These are phyloP conservation scores for Dromococcyx pavoninus DNA, from an alignment of 2,797 vertebrate genomes.

Conservation along the genomic window DNA sequence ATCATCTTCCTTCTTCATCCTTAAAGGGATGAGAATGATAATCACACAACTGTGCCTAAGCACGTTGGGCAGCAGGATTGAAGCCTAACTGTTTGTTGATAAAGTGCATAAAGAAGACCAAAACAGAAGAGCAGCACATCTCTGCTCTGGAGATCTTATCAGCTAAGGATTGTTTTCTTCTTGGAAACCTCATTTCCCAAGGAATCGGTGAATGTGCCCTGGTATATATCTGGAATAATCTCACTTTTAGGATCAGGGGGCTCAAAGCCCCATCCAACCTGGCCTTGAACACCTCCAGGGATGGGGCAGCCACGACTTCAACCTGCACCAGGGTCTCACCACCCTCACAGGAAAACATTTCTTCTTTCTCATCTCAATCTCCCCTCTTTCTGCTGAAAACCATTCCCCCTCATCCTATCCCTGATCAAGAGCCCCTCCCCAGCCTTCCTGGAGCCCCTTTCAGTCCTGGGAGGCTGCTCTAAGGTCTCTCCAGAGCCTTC, in stretches of 20 bases:
- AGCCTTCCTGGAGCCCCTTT: too few relatives aligned
- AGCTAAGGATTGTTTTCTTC: not conserved
- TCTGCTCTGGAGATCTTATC: not conserved
- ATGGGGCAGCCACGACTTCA: too few relatives aligned
- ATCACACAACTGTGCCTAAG: not conserved
- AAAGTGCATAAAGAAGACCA: not conserved
- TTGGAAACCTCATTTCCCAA: slow-evolving; percentile 29
- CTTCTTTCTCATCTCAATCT: too few relatives aligned
- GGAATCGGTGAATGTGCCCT: not conserved
- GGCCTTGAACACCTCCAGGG: too few relatives aligned
- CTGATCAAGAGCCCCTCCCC: too few relatives aligned
- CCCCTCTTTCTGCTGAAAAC: too few relatives aligned
- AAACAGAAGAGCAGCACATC: not conserved
- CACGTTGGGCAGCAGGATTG: accelerated
- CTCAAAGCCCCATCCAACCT: too few relatives aligned
- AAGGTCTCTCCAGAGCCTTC: too few relatives aligned
- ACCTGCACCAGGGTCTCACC: too few relatives aligned
- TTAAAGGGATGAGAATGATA: slow-evolving; percentile 38
- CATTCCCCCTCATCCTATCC: too few relatives aligned
- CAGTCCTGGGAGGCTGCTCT: too few relatives aligned
- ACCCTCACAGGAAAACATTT: too few relatives aligned
- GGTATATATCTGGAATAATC: not conserved
- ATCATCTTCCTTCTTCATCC: slow-evolving; percentile 88
- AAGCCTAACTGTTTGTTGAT: not conserved
- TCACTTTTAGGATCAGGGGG: not conserved